phyloP scores from a whole-genome alignment of 53 echinoderm and acorn worm species.

The Holothuria scabra region DNA sequence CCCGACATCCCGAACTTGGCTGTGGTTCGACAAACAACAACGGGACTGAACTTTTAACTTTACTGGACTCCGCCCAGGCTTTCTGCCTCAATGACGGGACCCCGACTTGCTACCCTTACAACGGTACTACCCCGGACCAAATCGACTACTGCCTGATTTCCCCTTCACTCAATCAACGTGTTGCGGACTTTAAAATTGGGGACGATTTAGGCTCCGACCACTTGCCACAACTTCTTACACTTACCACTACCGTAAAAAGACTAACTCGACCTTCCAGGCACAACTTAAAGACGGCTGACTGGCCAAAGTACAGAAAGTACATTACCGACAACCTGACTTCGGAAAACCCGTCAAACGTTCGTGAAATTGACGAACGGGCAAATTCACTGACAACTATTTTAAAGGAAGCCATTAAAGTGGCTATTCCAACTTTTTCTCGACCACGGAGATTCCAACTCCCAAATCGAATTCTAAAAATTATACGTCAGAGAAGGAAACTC shows the following conservation, averaged over 20 bases:
- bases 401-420: too few relatives aligned
- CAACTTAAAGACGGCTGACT: too few relatives aligned
- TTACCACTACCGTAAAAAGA: not conserved
- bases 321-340: too few relatives aligned
- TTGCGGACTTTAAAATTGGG: not conserved
- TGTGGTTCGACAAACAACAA: not conserved
- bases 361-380: not conserved
- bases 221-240: not conserved
- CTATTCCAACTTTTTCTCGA: too few relatives aligned
- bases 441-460: too few relatives aligned
- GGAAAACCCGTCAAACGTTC: not conserved
- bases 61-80: not conserved
- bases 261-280: conserved; percentile 4
- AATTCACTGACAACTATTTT: too few relatives aligned
- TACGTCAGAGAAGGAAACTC: too few relatives aligned
- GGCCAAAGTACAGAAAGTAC: too few relatives aligned
- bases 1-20: not conserved
- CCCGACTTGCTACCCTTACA: not conserved
- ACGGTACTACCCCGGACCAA: not conserved
- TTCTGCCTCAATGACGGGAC: not conserved
- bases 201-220: conserved; percentile 18
- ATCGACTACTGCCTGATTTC: not conserved
- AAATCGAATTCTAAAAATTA: too few relatives aligned
- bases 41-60: not conserved
- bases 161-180: not conserved